Evolutionary conservation across 2,797 vertebrate genomes (phyloP).

Genomic region (Percopsis omiscomaycus): DNA sequence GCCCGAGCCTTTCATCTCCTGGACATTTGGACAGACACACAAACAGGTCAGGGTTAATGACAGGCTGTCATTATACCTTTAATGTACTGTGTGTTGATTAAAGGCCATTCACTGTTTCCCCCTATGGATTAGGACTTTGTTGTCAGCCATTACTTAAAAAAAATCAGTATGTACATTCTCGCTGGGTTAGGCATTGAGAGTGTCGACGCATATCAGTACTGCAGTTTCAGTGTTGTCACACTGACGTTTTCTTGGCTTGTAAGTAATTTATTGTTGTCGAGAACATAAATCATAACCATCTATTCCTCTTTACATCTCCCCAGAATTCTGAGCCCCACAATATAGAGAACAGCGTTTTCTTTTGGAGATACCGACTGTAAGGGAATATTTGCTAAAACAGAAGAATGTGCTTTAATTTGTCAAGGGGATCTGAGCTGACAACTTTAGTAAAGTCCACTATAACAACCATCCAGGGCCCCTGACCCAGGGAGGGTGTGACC

Average conservation of each 20-base stretch:
- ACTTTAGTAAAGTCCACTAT: constrained; percentile 91
- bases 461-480: constrained; percentile 88
- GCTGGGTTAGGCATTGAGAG: neutral
- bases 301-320: neutral
- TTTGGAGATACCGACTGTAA: constrained; percentile 79
- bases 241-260: neutral
- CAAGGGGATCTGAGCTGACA: constrained; percentile 88
- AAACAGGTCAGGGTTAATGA: constrained; percentile 75
- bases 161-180: neutral
- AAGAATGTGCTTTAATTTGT: constrained; percentile 96
- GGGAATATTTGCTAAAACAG: constrained; percentile 81
- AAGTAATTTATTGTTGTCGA: neutral
- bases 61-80: constrained; percentile 68
- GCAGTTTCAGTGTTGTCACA: neutral
- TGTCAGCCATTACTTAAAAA: neutral
- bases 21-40: constrained; percentile 60
- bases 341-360: constrained; percentile 71
- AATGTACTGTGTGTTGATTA: constrained; percentile 75
- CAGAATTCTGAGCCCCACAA: neutral
- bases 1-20: constrained; percentile 66
- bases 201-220: no score
- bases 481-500: constrained; percentile 92
- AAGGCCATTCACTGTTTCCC: constrained; percentile 43
- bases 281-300: neutral
- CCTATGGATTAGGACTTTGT: constrained; percentile 35